Evolutionary conservation across 1,140 invertebrate genomes (phyloP).

Genomic region (Drosophila seguyi): DNA sequence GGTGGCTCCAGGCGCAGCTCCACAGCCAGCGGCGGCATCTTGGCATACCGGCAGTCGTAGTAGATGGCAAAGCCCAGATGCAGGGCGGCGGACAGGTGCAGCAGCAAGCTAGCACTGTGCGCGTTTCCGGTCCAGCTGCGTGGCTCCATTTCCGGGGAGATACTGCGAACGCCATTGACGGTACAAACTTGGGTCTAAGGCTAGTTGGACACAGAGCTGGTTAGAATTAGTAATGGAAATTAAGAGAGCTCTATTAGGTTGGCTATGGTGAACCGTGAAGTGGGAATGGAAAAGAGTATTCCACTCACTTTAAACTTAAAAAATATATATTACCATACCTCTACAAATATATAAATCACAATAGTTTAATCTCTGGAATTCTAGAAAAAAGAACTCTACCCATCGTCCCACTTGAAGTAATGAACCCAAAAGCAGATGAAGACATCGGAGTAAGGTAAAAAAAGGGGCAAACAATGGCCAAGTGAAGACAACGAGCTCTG

Average conservation of each 20-base stretch:
- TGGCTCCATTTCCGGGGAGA: slow-evolving; percentile 20
- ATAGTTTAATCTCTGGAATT: not conserved
- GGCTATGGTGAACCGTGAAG: not conserved
- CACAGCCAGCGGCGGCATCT: slow-evolving; percentile 87
- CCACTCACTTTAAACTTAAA: not conserved
- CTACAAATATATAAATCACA: not conserved
- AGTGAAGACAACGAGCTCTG: slow-evolving; percentile 2
- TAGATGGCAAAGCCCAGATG: slow-evolving; percentile 90
- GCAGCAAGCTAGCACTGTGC: slow-evolving; percentile 66
- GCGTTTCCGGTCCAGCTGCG: not conserved
- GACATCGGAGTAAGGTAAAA: not conserved
- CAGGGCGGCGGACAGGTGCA: slow-evolving; percentile 88
- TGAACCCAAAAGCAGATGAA: not conserved
- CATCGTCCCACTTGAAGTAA: not conserved
- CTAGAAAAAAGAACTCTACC: not conserved
- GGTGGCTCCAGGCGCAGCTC: slow-evolving; percentile 80
- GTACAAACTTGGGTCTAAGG: not conserved
- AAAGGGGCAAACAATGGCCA: not conserved
- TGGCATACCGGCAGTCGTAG: slow-evolving; percentile 89
- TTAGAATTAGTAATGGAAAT: not conserved
- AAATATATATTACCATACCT: too few relatives aligned
- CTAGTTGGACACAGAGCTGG: not conserved
- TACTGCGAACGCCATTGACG: not conserved
- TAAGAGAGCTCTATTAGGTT: not conserved
- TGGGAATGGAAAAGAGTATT: not conserved